Percentiles rank a stretch among this genome's conserved stretches.
These are phyloP conservation scores for Oligia strigilis DNA, from an alignment of 2,888 invertebrate species.

Conservation along the genomic window DNA sequence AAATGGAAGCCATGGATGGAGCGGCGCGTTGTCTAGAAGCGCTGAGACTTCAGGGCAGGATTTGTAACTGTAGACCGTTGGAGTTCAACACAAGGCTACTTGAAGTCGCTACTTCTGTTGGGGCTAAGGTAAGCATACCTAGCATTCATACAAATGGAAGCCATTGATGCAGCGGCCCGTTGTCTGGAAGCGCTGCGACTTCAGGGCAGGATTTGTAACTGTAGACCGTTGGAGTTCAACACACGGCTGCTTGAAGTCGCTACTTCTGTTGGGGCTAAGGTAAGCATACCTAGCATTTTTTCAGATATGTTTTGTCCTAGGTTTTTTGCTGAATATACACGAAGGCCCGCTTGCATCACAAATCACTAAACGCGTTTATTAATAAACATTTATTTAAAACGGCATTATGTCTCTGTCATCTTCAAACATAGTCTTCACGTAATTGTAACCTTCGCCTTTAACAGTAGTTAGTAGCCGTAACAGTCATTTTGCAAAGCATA, in stretches of 20 bases:
- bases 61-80: constrained; percentile 96
- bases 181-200: constrained; percentile 94
- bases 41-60: constrained; percentile 94
- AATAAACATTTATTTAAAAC: too few species aligned
- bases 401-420: too few species aligned
- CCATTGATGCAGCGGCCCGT: constrained; percentile 96
- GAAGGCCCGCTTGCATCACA: neutral
- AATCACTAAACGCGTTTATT: too few species aligned
- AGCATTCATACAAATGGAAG: constrained; percentile 93
- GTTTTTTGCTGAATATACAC: neutral
- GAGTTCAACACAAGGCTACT: constrained; percentile 96
- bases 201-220: constrained; percentile 96
- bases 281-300: constrained; percentile 71
- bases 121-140: constrained; percentile 92
- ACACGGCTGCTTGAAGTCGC: constrained; percentile 95
- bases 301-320: neutral
- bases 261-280: constrained; percentile 96
- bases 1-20: constrained; percentile 97
- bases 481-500: too few species aligned
- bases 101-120: constrained; percentile 96
- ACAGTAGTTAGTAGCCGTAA: neutral
- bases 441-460: too few species aligned
- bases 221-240: constrained; percentile 96
- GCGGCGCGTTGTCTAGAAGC: constrained; percentile 95
- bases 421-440: too few species aligned